phyloP scores from a whole-genome alignment of 2,888 invertebrate species.

The Clostera curtula region DNA sequence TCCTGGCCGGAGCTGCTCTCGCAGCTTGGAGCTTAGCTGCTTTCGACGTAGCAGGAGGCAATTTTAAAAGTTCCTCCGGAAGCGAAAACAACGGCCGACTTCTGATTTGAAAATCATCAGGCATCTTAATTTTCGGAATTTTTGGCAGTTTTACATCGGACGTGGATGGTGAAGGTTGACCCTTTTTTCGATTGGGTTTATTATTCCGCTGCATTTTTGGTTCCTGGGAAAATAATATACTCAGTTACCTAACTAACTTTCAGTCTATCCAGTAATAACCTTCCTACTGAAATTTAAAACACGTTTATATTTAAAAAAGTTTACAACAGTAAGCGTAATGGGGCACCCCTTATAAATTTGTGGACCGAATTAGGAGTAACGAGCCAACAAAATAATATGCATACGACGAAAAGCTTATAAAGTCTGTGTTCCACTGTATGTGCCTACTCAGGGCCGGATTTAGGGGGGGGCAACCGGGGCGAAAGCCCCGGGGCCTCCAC shows the following conservation, averaged over 20 bases:
- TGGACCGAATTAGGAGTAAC: too few relatives aligned
- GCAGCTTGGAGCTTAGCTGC: conserved; percentile 43
- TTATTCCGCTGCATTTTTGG: conserved; percentile 33
- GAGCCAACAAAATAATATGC: too few relatives aligned
- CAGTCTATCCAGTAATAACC: too few relatives aligned
- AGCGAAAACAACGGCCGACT: conserved; percentile 76
- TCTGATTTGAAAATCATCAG: conserved; percentile 73
- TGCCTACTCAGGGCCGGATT: too few relatives aligned
- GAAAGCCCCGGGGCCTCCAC: too few relatives aligned
- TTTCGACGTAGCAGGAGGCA: conserved; percentile 52
- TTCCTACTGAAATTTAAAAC: too few relatives aligned
- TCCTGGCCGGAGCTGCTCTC: conserved; percentile 24
- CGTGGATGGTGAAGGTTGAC: conserved; percentile 45
- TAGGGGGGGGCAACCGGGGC: too few relatives aligned
- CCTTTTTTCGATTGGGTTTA: conserved; percentile 60
- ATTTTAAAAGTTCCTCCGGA: conserved; percentile 75
- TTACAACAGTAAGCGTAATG: too few relatives aligned
- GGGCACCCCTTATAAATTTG: too few relatives aligned
- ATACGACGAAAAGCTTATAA: too few relatives aligned
- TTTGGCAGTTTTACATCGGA: conserved; percentile 72
- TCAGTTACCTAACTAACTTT: conserved; percentile 1
- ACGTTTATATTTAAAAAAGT: too few relatives aligned
- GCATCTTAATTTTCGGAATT: conserved; percentile 68
- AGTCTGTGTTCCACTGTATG: too few relatives aligned
- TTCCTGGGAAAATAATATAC: conserved; percentile 4